Conservation (phyloP, 2,113 vertebrate genomes). For the Sylvia atricapilla region DNA sequence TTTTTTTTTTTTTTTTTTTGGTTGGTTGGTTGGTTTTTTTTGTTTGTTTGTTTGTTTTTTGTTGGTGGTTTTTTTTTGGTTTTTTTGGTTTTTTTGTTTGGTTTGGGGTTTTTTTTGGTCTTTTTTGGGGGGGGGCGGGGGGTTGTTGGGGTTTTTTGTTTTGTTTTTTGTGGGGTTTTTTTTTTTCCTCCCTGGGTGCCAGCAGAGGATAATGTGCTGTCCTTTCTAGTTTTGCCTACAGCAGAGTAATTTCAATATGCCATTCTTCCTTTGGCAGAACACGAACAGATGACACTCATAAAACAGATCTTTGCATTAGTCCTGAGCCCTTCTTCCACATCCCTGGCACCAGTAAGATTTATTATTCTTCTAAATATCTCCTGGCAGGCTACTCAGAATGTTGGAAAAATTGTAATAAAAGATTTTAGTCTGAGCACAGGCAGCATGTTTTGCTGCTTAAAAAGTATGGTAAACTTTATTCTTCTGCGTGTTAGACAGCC, state of each 20-base stretch:
- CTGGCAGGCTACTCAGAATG: conserved; percentile 13
- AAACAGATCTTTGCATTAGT: conserved; percentile 41
- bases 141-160: no score
- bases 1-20: neutral
- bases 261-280: conserved; percentile 47
- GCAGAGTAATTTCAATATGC: conserved; percentile 58
- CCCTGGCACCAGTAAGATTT: conserved; percentile 26
- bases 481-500: neutral
- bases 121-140: no score
- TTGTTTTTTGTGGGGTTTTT: neutral
- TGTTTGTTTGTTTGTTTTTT: no score
- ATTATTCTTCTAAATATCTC: conserved; percentile 42
- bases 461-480: neutral
- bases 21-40: no score
- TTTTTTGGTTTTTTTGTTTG: no score
- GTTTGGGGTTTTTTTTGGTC: no score
- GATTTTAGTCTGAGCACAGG: neutral
- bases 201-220: conserved; percentile 11
- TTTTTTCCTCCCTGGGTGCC: neutral
- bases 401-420: conserved; percentile 11
- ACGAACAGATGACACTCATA: conserved; percentile 45
- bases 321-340: conserved; percentile 28
- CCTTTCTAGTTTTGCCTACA: conserved; percentile 53
- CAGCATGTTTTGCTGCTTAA: neutral
- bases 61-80: no score